phyloP scores from a whole-genome alignment of 2,797 vertebrate genomes.

The Selene dorsalis region DNA sequence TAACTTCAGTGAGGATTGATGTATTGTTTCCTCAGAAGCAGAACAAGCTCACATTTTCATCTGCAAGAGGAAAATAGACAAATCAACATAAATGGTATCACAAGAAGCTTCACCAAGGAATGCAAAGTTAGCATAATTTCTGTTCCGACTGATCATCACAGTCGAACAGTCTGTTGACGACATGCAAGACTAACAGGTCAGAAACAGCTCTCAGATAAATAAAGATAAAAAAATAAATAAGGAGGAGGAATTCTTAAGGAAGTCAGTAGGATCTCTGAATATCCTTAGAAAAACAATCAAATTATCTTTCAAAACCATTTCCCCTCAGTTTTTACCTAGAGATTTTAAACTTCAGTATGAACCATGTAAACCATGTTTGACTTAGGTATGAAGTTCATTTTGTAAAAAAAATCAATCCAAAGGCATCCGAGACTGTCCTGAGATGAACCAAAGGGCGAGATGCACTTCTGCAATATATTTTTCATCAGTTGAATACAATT shows the following conservation, averaged over 20 bases:
- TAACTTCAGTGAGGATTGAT: conserved; percentile 31
- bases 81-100: background rate
- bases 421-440: background rate
- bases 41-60: conserved; percentile 55
- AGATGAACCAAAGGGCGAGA: background rate
- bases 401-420: background rate
- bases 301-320: background rate
- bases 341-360: background rate
- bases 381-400: background rate
- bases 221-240: background rate
- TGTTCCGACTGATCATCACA: background rate
- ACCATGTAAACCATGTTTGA: no score
- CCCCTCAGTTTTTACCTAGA: background rate
- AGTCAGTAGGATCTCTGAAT: background rate
- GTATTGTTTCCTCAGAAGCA: conserved; percentile 38
- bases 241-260: background rate
- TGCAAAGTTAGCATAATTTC: background rate
- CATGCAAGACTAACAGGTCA: background rate
- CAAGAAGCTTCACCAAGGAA: background rate
- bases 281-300: background rate
- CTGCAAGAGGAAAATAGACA: conserved; percentile 36
- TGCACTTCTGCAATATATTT: background rate
- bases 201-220: background rate
- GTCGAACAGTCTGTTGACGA: background rate
- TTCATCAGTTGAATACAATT: background rate